These are phyloP conservation scores for Apotomis turbidana DNA, from an alignment of 2,888 invertebrate genomes.

Conservation along the genomic window DNA sequence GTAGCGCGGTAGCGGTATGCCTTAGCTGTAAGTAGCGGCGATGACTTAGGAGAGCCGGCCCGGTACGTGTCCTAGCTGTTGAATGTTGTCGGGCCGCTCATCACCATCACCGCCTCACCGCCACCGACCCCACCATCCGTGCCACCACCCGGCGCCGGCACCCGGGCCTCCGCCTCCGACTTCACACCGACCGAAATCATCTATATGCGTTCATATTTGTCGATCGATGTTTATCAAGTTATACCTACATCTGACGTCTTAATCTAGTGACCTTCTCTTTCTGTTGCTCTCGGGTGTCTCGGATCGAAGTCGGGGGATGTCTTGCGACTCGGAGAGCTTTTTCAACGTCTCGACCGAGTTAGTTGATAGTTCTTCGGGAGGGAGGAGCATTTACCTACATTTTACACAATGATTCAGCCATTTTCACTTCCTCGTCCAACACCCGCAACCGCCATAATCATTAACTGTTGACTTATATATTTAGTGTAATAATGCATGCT, in stretches of 20 bases:
- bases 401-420: constrained; percentile 33
- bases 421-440: constrained; percentile 13
- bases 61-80: constrained; percentile 63
- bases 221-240: constrained; percentile 35
- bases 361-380: constrained; percentile 1
- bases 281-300: background rate
- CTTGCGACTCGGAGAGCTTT: background rate
- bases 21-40: constrained; percentile 74
- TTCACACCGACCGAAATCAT: background rate
- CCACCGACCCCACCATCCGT: too few species aligned
- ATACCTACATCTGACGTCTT: constrained; percentile 26
- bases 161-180: too few species aligned
- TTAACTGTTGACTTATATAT: constrained; percentile 20
- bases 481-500: constrained; percentile 21
- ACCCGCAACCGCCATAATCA: constrained; percentile 15
- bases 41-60: constrained; percentile 51
- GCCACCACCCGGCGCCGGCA: too few species aligned
- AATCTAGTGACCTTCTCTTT: constrained; percentile 26
- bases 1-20: constrained; percentile 75
- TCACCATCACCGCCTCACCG: constrained; percentile 17
- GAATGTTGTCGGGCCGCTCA: constrained; percentile 32
- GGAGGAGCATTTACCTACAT: background rate
- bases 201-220: background rate
- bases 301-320: background rate
- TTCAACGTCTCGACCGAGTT: background rate